Base-by-base conservation (phyloP, 2,888 invertebrate genomes). In the Fragum fragum region DNA sequence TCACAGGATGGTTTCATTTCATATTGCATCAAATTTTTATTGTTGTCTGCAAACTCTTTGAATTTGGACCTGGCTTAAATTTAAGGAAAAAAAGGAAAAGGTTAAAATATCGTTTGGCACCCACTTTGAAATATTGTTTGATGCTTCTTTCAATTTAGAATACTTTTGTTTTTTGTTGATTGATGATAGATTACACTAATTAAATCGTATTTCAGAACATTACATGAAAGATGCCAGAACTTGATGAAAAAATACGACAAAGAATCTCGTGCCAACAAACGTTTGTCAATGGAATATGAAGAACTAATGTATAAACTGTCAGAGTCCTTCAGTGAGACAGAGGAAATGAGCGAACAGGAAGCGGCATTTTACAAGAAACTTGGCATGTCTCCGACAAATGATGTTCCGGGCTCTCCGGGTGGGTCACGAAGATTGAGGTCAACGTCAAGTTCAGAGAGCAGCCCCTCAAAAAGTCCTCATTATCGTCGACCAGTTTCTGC, bases 251-350 rank as follows among this genome's bases (percentile, higher is more conserved):
- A 91, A 75, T 96, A 96, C 78, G 97, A 97, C 66, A 96, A 97
- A 76, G 97, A 98, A 93, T 95, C 96, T 1, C 97, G 97, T 91
- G 97, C 97, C 87, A 97, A 97, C 91, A 96, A 97, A 81, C 95
- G 97, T 1, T 95, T 98, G 66, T 96, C 96, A 0, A 97, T 97
- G 92, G 96, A 97, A 92, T 98, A 98, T 93, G 98, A 98, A 95
- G 97, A 98, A 94, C 95, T 98, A 1, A 96, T 97, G 90, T 98
- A 97, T 96, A 97, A 97, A 92, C 95, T 98, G 78, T 83, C 86
- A 1, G 83, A 86, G 36, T 81, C 81, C 21, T 83, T 83, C 59
- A 90, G 87, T 16, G 90, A 91, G 74, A 80, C 86, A 5, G 79
- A 86, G 2, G 73, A 63, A 39, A 91, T 91, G 28, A 74, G 89